Base-by-base conservation (phyloP, 2,797 vertebrate genomes). In the Periparus ater region DNA sequence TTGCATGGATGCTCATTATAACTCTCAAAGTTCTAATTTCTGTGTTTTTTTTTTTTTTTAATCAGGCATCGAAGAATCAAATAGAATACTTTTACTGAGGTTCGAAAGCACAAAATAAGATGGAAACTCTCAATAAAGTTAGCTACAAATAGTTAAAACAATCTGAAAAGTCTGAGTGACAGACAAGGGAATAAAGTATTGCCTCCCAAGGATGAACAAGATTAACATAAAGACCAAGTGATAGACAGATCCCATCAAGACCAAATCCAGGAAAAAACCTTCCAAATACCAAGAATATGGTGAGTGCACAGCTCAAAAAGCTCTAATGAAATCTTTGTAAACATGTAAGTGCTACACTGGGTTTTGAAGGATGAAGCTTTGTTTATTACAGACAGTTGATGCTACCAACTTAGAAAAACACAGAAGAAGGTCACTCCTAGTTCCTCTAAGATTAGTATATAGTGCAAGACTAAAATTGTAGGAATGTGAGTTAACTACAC, bases 201-300 rank as follows among this genome's bases (percentile, higher is more conserved):
- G 57, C 12, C 27, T 88, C 75, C 61, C n/a, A 74, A 89, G 23
- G 85, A 79, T 95, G 61, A 95, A 34, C 13, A 68, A 58, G 77
- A 91, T 85, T 88, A 95, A 71, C 29, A 61, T 58, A 76, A 94
- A 95, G 65, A 82, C 45, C 47, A 75, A 94, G 21, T 58, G 74
- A 95, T 40, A 95, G 92, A 75, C 38, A 95, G 75, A 81, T 89
- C 17, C 76, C 61, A 91, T 85, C 40, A 89, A 94, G 47, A 58
- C 6, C 34, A 95, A 83, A 95, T 87, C 74, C 78, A 34, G 44
- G 65, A 93, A 91, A 90, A 91, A 89, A 26, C 29, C 71, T 88
- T 94, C 18, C 58, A 91, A 95, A 84, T 62, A 67, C 34, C 14
- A 61, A 78, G 61, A 88, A 71, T 45, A 27, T 42, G n/a, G 62